phyloP scores from a whole-genome alignment of 2,113 vertebrate genomes.

The Epinephelus lanceolatus region DNA sequence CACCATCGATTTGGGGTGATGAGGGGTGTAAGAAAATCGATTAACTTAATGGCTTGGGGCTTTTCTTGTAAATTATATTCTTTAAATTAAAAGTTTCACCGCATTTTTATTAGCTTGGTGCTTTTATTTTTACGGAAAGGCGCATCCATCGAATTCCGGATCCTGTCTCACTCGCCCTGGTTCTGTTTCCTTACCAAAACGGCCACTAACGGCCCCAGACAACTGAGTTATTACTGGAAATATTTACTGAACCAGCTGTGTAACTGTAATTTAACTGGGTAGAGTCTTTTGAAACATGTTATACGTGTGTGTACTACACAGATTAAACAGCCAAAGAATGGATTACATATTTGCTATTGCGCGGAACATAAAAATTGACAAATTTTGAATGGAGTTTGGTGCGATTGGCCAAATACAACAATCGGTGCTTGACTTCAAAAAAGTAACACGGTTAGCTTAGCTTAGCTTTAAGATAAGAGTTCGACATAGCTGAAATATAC shows the following conservation, averaged over 20 bases:
- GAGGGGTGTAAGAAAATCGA: no score
- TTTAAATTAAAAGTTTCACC: no score
- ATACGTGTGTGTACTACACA: background rate
- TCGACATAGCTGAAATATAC: background rate
- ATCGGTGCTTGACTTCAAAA: background rate
- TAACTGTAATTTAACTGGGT: background rate
- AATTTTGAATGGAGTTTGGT: slow-evolving; percentile 4
- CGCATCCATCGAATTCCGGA: no score
- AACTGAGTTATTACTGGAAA: background rate
- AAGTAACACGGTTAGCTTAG: background rate
- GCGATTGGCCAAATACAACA: background rate
- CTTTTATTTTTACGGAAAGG: no score
- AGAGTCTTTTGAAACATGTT: background rate
- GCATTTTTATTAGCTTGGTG: no score
- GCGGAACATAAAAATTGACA: background rate
- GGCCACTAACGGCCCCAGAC: no score
- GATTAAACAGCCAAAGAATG: background rate
- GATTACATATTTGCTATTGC: background rate
- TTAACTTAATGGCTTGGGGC: no score
- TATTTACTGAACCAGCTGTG: background rate
- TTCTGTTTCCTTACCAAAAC: no score
- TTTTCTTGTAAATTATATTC: no score
- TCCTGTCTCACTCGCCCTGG: no score
- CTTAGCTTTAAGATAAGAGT: background rate
- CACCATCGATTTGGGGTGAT: no score